Evolutionary conservation across 2,113 vertebrate species (phyloP).

Genomic region (Condylura cristata): DNA sequence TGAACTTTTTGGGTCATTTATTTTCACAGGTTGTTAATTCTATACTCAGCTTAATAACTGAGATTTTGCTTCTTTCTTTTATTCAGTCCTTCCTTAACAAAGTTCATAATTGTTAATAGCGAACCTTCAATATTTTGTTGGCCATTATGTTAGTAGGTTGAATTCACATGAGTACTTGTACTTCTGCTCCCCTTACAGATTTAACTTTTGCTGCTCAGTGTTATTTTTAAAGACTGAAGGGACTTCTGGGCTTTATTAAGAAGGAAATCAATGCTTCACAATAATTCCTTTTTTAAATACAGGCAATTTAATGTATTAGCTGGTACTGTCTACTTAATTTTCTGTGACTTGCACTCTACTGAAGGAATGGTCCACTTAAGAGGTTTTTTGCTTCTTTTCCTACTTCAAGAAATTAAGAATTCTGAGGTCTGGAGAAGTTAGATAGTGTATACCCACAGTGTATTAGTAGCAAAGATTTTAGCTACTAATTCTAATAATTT

Average conservation of each 20-base stretch:
- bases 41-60: not conserved
- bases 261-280: not conserved
- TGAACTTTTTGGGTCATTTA: not conserved
- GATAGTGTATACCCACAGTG: not conserved
- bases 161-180: not conserved
- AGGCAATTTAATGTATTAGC: not conserved
- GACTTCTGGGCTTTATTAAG: slow-evolving; percentile 2
- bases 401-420: not conserved
- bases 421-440: not conserved
- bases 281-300: not conserved
- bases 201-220: not conserved
- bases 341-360: not conserved
- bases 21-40: not conserved
- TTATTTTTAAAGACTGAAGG: slow-evolving; percentile 7
- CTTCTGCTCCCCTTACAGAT: not conserved
- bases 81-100: not conserved
- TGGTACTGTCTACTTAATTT: not conserved
- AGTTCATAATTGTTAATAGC: not conserved
- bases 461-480: no score
- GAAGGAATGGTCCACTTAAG: not conserved
- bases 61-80: not conserved
- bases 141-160: not conserved
- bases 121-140: not conserved
- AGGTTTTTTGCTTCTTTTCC: not conserved
- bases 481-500: no score